These are phyloP conservation scores for Laticauda laticaudata DNA, from an alignment of 2,113 vertebrate species.

Conservation along the genomic window DNA sequence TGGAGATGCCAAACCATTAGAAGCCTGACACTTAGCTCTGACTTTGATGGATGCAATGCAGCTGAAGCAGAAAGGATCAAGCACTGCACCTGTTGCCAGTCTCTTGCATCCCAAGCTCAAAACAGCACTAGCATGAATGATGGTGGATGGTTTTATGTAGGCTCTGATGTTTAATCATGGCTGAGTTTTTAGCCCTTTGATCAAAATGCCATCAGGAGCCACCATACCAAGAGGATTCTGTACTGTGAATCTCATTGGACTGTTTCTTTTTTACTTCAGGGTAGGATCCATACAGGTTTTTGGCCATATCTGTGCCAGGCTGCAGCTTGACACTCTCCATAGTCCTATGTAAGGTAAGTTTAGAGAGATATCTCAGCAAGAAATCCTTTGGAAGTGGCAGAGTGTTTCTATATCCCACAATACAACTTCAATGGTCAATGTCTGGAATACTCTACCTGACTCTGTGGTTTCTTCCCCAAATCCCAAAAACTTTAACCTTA, in stretches of 20 bases:
- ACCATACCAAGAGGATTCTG: background rate
- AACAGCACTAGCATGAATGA: background rate
- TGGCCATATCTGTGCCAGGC: background rate
- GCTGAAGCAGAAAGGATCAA: background rate
- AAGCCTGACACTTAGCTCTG: background rate
- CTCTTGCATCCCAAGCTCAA: background rate
- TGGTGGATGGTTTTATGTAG: background rate
- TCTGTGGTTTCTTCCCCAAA: too few relatives aligned
- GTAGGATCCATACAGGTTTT: background rate
- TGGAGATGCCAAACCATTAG: conserved; percentile 8
- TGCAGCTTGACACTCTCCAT: background rate
- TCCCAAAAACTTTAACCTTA: too few relatives aligned
- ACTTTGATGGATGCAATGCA: conserved; percentile 36
- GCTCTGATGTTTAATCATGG: background rate
- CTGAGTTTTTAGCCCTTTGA: background rate
- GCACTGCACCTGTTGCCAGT: conserved; percentile 13
- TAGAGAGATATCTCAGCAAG: background rate
- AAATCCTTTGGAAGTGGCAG: background rate
- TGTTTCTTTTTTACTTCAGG: background rate
- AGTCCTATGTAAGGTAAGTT: background rate
- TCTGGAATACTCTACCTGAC: too few relatives aligned
- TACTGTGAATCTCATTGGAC: background rate
- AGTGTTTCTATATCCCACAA: background rate
- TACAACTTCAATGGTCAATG: too few relatives aligned
- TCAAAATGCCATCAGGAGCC: background rate